Conservation (phyloP, 2,113 vertebrate species). For the Nerophis lumbriciformis region DNA sequence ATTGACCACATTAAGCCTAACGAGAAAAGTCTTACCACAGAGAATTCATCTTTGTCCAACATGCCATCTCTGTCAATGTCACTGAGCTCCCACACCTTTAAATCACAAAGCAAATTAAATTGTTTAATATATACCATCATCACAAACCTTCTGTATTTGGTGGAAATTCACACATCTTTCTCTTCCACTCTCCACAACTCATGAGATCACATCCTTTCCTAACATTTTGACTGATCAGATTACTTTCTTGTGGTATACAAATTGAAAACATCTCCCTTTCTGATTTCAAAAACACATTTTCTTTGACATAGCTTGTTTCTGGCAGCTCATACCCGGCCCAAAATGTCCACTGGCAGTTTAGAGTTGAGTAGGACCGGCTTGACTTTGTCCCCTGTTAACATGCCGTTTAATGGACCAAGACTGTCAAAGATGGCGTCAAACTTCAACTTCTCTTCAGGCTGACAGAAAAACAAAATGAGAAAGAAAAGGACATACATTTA, state of each 20-base stretch:
- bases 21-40: constrained; percentile 81
- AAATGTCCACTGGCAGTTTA: constrained; percentile 92
- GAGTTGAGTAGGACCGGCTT: constrained; percentile 98
- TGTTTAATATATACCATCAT: constrained; percentile 3
- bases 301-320: not conserved
- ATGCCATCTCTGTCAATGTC: constrained; percentile 96
- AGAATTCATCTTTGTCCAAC: constrained; percentile 97
- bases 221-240: not conserved
- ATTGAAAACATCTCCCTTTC: not conserved
- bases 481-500: not conserved
- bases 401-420: constrained; percentile 83
- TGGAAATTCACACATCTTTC: not conserved
- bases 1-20: not conserved
- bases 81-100: constrained; percentile 96
- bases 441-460: constrained; percentile 94
- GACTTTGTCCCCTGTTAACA: constrained; percentile 93
- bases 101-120: constrained; percentile 32
- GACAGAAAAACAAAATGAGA: constrained; percentile 21
- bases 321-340: constrained; percentile 84
- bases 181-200: no score
- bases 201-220: constrained; percentile 2
- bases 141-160: constrained; percentile 7
- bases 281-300: not conserved
- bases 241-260: not conserved
- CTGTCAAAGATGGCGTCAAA: constrained; percentile 97